Evolutionary conservation across 2,888 invertebrate genomes (phyloP), one percentile per base, ranked within the genome.

Genomic region (Drosophila meridiana): DNA sequence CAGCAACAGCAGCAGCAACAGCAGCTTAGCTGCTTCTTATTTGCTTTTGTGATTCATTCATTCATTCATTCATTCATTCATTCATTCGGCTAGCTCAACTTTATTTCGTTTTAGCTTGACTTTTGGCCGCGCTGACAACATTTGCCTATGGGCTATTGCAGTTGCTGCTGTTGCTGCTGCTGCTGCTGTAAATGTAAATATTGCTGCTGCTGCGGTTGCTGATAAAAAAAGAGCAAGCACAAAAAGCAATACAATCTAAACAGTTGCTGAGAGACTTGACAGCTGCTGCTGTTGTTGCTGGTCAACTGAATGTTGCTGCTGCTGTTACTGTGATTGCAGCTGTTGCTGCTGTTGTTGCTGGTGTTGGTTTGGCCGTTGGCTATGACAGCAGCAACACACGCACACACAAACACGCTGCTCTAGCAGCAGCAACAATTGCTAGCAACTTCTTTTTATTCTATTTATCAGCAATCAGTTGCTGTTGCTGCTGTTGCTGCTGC

Each of bases 211-310:
- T 42, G 42, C 8, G n/a, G 42, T 4, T 42, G 42, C 8, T 20
- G 30, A 1, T 7, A 7, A 58, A 50, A 48, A 40, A 53, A 42
- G 20, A 32, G 42, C 40, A 32, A 67, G n/a, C 42, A 42, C 26
- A 45, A n/a, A 34, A 52, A 30, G 13, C 43, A 56, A 11, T 40
- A 38, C 40, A 45, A 72, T 53, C 72, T 53, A 63, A 79, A 70
- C 76, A 79, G 47, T 70, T 79, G 66, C 70, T 70, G 66, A 63
- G 66, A 67, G 66, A 50, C 62, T 64, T 64, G 80, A 64, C 69
- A 77, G 78, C 69, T 75, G 74, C 45, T 68, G 58, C 30, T 32
- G 48, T 30, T 63, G 67, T 48, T 71, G 75, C 50, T 69, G 69
- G 61, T 42, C 69, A 65, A 69, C 64, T 78, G 58, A 52, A 38